phyloP scores from a whole-genome alignment of 2,888 invertebrate species.

The Caenorhabditis afra region DNA sequence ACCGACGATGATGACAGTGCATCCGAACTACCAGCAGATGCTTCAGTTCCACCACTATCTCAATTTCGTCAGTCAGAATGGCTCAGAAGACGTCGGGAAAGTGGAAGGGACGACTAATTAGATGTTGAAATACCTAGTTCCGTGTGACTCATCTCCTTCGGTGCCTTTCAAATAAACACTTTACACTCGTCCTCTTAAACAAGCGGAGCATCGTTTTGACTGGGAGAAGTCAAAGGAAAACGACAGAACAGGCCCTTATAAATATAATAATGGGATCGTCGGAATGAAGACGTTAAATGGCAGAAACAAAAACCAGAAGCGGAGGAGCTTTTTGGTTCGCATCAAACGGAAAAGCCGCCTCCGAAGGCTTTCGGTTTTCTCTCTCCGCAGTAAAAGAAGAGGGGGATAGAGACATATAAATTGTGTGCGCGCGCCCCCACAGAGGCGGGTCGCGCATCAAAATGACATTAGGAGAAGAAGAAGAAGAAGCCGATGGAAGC shows the following conservation, averaged over 20 bases:
- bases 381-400: not conserved
- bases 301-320: not conserved
- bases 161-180: no score
- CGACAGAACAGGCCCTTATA: not conserved
- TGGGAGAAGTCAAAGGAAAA: not conserved
- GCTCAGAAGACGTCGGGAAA: not conserved
- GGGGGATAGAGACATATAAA: conserved; percentile 54
- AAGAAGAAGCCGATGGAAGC: not conserved
- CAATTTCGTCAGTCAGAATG: conserved; percentile 4
- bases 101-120: conserved; percentile 3
- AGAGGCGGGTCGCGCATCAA: conserved; percentile 35
- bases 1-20: no score
- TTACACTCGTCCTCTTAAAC: not conserved
- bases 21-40: conserved; percentile 2
- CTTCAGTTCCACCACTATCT: conserved; percentile 19
- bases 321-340: not conserved
- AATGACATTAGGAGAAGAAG: conserved; percentile 45
- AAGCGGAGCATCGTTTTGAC: not conserved
- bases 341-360: conserved; percentile 6
- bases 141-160: no score
- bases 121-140: no score
- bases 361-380: not conserved
- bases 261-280: no score
- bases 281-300: not conserved
- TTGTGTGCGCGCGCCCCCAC: conserved; percentile 30